Base-by-base conservation (phyloP, 2,888 invertebrate genomes). In the Drosophila ezoana region DNA sequence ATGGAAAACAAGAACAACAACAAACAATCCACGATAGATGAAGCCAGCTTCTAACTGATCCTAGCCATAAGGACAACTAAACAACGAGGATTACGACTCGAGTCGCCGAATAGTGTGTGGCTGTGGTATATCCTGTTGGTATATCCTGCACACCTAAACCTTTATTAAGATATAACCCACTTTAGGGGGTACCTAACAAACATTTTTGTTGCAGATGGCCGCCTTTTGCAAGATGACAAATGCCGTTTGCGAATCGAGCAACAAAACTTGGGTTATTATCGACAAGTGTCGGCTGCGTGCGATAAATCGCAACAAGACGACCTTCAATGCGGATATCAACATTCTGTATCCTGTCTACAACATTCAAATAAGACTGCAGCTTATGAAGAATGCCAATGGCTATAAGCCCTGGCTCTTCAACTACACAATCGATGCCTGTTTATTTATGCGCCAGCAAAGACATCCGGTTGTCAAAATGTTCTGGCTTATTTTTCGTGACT, bases 371-470 rank as follows among this genome's bases (percentile, higher is more conserved):
- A 6, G n/a, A 0, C 28, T 28, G 28, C 28, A 28, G 8, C 28
- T 28, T 2, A 28, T 28, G 8, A 62, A 62, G 23, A 51, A 14
- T 10, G 65, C 49, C 3, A 72, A 41, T 44, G 72, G 72, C 5
- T 69, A 65, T 18, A 69, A 65, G 44, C 41, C 51, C 6, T 69
- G 59, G 54, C 3, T 69, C 0, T 4, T 45, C 0, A 14, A 44
- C n/a, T 38, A 49, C 1, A 44, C 14, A 0, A 9, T 69, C 13
- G 52, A 69, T 20, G 18, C 3, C 1, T 69, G 56, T 10, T 33
- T 33, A 1, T 59, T 41, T 16, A 9, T 57, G 35, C 14, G 48
- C 2, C 32, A 4, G 9, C 32, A 2, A 3, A 41, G 47, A 18
- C 38, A 69, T 45, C 59, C 63, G 2, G 44, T 38, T 13, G 1